Conservation (phyloP, 2,888 invertebrate species). For the Leptinotarsa tumamoca region DNA sequence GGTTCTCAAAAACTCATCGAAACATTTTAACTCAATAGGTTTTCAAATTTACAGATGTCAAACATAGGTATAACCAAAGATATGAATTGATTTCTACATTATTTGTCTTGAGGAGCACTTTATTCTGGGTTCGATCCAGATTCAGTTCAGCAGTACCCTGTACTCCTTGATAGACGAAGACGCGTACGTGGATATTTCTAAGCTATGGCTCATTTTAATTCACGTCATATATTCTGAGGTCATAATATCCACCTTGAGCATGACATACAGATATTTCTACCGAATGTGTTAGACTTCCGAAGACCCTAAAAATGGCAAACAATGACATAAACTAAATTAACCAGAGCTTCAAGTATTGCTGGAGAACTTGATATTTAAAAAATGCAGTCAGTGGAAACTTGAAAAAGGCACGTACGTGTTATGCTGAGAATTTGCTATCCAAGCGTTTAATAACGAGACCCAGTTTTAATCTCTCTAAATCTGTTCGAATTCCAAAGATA, state of each 20-base stretch:
- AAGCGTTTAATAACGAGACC: background rate
- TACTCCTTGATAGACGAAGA: no score
- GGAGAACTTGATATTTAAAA: conserved; percentile 39
- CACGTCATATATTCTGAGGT: background rate
- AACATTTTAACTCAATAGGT: no score
- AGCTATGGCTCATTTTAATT: background rate
- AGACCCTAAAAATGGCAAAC: conserved; percentile 27
- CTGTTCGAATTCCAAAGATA: background rate
- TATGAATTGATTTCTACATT: no score
- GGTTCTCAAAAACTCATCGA: no score
- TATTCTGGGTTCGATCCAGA: no score
- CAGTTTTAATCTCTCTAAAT: background rate
- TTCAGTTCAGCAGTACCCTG: no score
- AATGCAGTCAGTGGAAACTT: conserved; percentile 40
- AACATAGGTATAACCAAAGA: no score
- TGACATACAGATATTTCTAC: conserved; percentile 2
- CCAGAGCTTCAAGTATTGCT: conserved; percentile 23
- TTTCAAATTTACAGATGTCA: no score
- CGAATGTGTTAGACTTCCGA: background rate
- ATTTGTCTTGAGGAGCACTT: no score
- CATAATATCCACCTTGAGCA: background rate
- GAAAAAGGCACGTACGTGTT: conserved; percentile 34
- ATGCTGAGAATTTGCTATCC: conserved; percentile 31
- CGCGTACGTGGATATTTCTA: background rate
- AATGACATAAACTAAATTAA: conserved; percentile 28